Evolutionary conservation across 2,113 vertebrate genomes (phyloP).

Genomic region (Natator depressus): DNA sequence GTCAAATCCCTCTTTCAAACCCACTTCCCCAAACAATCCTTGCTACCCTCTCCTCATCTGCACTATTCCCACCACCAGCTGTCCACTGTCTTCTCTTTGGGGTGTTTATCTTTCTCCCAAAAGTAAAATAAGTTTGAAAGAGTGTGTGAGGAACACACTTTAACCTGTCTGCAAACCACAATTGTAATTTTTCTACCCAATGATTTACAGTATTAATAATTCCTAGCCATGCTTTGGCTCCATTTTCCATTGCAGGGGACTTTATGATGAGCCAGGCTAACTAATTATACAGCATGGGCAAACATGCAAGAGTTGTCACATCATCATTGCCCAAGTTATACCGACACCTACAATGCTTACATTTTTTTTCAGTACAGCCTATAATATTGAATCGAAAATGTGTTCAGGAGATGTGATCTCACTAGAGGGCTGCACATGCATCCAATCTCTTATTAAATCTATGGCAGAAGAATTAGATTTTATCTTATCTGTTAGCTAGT

Average conservation of each 20-base stretch:
- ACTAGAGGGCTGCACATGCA: rapidly evolving
- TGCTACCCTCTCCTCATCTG: too few species aligned
- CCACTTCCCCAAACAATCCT: neutral
- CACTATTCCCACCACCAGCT: neutral
- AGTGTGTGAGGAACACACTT: neutral
- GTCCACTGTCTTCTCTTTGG: neutral
- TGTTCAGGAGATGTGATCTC: neutral
- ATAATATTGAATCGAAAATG: neutral
- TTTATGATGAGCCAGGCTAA: neutral
- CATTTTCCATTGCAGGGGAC: neutral
- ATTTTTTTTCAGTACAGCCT: neutral
- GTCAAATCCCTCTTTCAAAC: neutral
- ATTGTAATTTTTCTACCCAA: neutral
- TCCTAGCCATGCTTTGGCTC: neutral
- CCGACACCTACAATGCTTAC: neutral
- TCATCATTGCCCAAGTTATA: neutral
- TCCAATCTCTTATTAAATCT: neutral
- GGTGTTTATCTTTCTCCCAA: neutral
- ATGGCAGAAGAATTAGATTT: neutral
- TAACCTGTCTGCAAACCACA: neutral
- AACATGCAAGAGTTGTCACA: rapidly evolving
- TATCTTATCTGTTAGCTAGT: rapidly evolving
- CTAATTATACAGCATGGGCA: neutral
- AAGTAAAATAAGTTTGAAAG: too few species aligned
- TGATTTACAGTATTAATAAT: neutral